Base-by-base conservation (phyloP, 2,797 vertebrate genomes). In the Hoplostethus atlanticus region DNA sequence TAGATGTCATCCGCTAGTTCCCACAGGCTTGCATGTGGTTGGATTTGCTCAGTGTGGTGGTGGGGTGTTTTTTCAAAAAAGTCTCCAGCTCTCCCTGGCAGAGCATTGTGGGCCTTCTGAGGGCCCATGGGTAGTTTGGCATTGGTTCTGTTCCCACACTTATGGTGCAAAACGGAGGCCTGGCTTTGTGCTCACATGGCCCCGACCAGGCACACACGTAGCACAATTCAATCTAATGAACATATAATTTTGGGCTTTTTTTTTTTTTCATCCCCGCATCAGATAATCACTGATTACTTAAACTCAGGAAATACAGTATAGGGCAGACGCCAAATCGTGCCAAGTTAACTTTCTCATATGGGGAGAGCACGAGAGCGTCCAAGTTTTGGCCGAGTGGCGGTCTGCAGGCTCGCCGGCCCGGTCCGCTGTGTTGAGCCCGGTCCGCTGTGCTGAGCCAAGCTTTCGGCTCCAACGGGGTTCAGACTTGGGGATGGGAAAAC, bases 281-380 rank as follows among this genome's bases (percentile, higher is more conserved):
- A 91, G 94, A 95, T 95, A 94, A 93, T 88, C 84, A 59, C 86
- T 94, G 88, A 95, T 95, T 94, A 84, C 86, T 92, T 89, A 88
- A 93, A 91, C 87, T 87, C 89, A 90, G 91, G 90, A 92, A 93
- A 93, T 90, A 90, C 79, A 73, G 85, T 87, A 89, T 86, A 83
- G 91, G 89, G 93, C 89, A 92, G 91, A 83, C 68, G 44, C 75
- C 89, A 21, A 81, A 87, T 76, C 51, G 59, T 79, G 81, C 89
- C 80, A 92, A 89, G 88, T 89, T 73, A 68, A 71, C 81, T 85
- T 92, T 91, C 91, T 89, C 89, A 87, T 93, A 88, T 86, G 21
- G 84, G 84, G 84, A 85, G 84, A 84, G 90, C 48, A 67, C 21
- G 70, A 86, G 70, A 48, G 64, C 76, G 82, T 86, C 70, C 77